Conservation (phyloP, 2,113 vertebrate genomes). For the Pontoporia blainvillei region DNA sequence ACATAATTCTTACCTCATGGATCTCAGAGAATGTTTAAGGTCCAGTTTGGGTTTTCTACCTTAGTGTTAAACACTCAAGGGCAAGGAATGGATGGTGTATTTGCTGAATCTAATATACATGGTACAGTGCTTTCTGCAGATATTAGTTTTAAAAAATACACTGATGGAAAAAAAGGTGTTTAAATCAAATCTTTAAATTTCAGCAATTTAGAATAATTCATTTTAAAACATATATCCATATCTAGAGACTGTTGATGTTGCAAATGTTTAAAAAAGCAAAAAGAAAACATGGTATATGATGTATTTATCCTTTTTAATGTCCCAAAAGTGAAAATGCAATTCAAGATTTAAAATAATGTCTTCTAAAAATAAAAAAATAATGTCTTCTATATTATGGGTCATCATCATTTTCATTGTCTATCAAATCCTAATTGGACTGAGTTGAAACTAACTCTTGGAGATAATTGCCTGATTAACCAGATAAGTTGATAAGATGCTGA, state of each 20-base stretch:
- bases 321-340: background rate
- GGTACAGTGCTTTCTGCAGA: background rate
- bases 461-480: background rate
- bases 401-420: background rate
- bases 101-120: background rate
- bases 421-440: background rate
- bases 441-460: background rate
- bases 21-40: background rate
- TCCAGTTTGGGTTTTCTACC: background rate
- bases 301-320: background rate
- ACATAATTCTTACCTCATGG: background rate
- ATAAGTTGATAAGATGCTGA: background rate
- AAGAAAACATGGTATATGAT: background rate
- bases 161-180: background rate
- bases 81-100: background rate
- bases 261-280: background rate
- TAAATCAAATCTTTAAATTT: background rate
- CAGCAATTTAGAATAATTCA: background rate
- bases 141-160: background rate
- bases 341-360: background rate
- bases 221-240: background rate
- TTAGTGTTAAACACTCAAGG: background rate
- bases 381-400: background rate
- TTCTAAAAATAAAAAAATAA: background rate
- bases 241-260: background rate